Base-by-base conservation (phyloP, 2,888 invertebrate genomes). In the Caenorhabditis uteleia region DNA sequence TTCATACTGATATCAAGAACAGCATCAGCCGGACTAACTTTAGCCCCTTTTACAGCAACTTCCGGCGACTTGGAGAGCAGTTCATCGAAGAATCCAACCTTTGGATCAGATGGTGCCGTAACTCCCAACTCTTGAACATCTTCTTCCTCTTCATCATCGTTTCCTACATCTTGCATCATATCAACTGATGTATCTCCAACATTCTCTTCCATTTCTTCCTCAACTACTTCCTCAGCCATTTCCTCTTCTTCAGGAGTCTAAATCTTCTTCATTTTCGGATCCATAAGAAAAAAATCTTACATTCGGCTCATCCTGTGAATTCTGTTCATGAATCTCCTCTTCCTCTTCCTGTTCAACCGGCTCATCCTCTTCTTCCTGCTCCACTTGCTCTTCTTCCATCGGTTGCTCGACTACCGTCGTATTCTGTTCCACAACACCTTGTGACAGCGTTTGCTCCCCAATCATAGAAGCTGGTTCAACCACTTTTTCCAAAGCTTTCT, bases 141-240 rank as follows among this genome's bases (percentile, higher is more conserved):
- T 50, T 39, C 16, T 56, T 49, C 18, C 48, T 56, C 43, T 38
- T 2, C n/a, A 36, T 36, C 16, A 36, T 36, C 14, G 46, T 47
- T 14, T 56, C 56, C n/a, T n/a, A n/a, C n/a, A n/a, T n/a, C n/a
- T n/a, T n/a, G n/a, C n/a, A n/a, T n/a, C n/a, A n/a, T n/a, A n/a
- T n/a, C n/a, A n/a, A n/a, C n/a, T n/a, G n/a, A n/a, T n/a, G n/a
- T n/a, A n/a, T n/a, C n/a, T n/a, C n/a, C n/a, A n/a, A n/a, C n/a
- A n/a, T n/a, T n/a, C 10, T 33, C 34, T 5, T 46, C 25, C 25
- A 26, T 39, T 40, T 31, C 16, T 2, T 23, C 18, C n/a, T n/a
- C 31, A 2, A 39, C 25, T 8, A 43, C 49, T 14, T 49, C 23
- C 39, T 23, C 12, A 39, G 10, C 40, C 21, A 23, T 14, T 40